Percentiles rank a stretch among this genome's conserved stretches.
Evolutionary conservation across 2,113 vertebrate genomes (phyloP).

Genomic region (Gymnorhina tibicen): DNA sequence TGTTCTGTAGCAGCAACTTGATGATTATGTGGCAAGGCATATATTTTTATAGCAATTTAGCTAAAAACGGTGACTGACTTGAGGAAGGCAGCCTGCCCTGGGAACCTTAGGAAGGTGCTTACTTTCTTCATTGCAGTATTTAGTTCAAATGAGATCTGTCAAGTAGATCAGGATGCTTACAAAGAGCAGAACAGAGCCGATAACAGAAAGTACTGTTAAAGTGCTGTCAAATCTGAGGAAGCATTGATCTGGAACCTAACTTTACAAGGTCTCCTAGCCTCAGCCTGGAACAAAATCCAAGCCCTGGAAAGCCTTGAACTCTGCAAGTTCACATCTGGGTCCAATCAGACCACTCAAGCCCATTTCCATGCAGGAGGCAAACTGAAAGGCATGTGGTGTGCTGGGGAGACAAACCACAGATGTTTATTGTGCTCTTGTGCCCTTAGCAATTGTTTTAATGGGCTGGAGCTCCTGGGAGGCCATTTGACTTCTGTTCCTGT

Average conservation of each 20-base stretch:
- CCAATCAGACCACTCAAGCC: neutral
- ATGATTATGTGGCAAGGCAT: neutral
- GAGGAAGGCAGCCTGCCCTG: neutral
- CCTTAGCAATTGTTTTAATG: slow-evolving; percentile 66
- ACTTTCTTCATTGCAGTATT: neutral
- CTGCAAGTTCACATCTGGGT: slow-evolving; percentile 17
- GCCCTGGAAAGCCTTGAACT: neutral
- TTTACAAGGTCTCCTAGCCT: neutral
- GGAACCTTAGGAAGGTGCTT: neutral
- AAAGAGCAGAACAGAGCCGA: neutral
- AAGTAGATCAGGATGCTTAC: neutral
- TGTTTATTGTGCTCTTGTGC: slow-evolving; percentile 41
- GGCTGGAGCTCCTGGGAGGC: slow-evolving; percentile 58
- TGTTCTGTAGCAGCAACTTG: neutral
- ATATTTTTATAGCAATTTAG: neutral
- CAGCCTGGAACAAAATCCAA: neutral
- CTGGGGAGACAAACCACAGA: slow-evolving; percentile 41
- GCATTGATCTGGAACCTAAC: neutral
- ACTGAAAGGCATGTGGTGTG: neutral
- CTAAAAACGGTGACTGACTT: neutral
- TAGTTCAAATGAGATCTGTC: neutral
- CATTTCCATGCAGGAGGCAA: slow-evolving; percentile 6
- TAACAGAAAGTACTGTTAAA: neutral
- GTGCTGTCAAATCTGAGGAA: neutral
- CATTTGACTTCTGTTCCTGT: slow-evolving; percentile 63